Percentiles rank a stretch among this genome's conserved stretches.
These are phyloP conservation scores for Tyto alba DNA, from an alignment of 2,113 vertebrate genomes.

Conservation along the genomic window DNA sequence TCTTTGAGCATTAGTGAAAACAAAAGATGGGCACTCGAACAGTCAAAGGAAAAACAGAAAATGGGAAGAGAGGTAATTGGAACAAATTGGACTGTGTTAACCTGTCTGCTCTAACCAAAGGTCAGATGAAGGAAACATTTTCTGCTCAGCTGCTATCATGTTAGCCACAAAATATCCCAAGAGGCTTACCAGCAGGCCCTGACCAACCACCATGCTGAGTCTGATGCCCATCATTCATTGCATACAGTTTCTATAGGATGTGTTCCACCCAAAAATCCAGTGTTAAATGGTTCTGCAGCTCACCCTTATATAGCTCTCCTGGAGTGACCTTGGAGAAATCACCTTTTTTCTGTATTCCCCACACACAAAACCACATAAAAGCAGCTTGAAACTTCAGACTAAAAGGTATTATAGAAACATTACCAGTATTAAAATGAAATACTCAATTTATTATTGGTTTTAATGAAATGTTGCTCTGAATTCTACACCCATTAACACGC, in stretches of 20 bases:
- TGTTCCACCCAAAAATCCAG: neutral
- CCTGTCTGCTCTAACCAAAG: neutral
- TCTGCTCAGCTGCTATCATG: neutral
- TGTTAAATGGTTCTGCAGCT: neutral
- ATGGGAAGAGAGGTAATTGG: neutral
- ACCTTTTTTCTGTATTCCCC: neutral
- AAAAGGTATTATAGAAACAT: neutral
- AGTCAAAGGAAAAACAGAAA: neutral
- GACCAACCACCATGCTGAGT: neutral
- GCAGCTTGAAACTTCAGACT: neutral
- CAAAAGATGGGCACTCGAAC: neutral
- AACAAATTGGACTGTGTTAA: neutral
- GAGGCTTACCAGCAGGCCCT: neutral
- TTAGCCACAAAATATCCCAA: neutral
- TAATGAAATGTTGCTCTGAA: neutral
- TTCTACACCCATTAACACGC: neutral
- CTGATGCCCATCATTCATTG: neutral
- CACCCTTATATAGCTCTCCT: neutral
- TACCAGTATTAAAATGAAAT: neutral
- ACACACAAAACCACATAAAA: neutral
- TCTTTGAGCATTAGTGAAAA: neutral
- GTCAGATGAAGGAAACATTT: neutral
- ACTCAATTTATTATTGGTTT: neutral
- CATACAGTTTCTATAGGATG: neutral
- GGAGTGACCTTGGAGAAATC: neutral